A percentile compares a stretch with the other conserved stretches of the same genome.
Evolutionary conservation across 2,888 invertebrate genomes (phyloP).

Genomic region (Sesia apiformis): DNA sequence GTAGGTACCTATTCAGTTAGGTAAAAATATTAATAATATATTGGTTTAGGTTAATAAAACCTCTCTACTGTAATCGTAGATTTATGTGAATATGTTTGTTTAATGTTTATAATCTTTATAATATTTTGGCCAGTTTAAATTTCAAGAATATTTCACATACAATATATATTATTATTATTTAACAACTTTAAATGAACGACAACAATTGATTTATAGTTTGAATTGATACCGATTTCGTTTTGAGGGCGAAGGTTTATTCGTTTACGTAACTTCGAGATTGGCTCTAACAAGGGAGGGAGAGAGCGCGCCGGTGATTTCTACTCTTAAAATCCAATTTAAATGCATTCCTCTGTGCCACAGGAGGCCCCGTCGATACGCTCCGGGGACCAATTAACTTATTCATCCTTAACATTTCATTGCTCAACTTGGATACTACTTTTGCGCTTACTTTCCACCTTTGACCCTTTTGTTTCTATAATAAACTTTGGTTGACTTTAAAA

Average conservation of each 20-base stretch:
- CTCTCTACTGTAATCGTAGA: too few species aligned
- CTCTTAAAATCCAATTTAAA: constrained; percentile 76
- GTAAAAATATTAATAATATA: too few species aligned
- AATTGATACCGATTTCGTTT: constrained; percentile 54
- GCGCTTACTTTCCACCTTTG: constrained; percentile 26
- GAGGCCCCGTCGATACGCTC: constrained; percentile 67
- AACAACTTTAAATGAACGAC: neutral
- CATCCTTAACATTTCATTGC: constrained; percentile 74
- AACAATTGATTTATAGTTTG: constrained; percentile 14
- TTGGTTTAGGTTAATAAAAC: too few species aligned
- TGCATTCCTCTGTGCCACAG: constrained; percentile 74
- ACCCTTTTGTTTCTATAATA: neutral
- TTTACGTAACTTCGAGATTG: constrained; percentile 73
- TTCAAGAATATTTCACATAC: too few species aligned
- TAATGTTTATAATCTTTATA: too few species aligned
- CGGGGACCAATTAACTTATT: constrained; percentile 72
- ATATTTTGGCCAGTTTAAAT: too few species aligned
- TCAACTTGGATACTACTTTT: constrained; percentile 54
- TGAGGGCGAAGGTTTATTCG: constrained; percentile 62
- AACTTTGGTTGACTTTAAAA: neutral
- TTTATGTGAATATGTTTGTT: too few species aligned
- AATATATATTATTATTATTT: too few species aligned
- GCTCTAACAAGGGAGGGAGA: constrained; percentile 68
- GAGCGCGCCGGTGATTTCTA: constrained; percentile 69
- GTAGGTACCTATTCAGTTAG: too few species aligned